Evolutionary conservation across 2,113 vertebrate species (phyloP).

Genomic region (Erythrocercus mccallii): DNA sequence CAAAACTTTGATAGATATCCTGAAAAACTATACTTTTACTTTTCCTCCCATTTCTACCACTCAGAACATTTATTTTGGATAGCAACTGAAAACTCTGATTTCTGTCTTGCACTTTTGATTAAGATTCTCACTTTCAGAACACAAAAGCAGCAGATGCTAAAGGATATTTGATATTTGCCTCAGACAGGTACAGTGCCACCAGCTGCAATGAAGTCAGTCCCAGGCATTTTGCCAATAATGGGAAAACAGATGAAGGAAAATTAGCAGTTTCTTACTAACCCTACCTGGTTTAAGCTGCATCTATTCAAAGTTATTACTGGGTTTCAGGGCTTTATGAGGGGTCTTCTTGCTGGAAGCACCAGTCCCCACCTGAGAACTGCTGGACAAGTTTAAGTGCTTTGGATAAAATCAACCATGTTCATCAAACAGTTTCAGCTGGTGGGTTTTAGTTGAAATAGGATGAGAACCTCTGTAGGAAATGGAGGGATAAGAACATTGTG

Average conservation of each 20-base stretch:
- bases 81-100: background rate
- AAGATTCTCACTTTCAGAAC: background rate
- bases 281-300: background rate
- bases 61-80: background rate
- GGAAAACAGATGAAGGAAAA: background rate
- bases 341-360: background rate
- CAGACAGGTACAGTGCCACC: background rate
- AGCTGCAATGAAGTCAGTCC: background rate
- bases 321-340: background rate
- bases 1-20: background rate
- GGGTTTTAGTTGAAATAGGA: background rate
- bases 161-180: background rate
- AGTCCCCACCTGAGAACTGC: background rate
- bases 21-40: background rate
- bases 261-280: background rate
- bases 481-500: background rate
- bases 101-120: background rate
- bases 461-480: background rate
- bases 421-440: background rate
- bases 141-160: background rate
- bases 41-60: background rate
- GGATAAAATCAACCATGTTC: background rate
- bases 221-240: background rate
- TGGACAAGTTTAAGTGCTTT: background rate
- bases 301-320: background rate